phyloP scores from a whole-genome alignment of 2,888 invertebrate species.

The Brassicogethes aeneus region DNA sequence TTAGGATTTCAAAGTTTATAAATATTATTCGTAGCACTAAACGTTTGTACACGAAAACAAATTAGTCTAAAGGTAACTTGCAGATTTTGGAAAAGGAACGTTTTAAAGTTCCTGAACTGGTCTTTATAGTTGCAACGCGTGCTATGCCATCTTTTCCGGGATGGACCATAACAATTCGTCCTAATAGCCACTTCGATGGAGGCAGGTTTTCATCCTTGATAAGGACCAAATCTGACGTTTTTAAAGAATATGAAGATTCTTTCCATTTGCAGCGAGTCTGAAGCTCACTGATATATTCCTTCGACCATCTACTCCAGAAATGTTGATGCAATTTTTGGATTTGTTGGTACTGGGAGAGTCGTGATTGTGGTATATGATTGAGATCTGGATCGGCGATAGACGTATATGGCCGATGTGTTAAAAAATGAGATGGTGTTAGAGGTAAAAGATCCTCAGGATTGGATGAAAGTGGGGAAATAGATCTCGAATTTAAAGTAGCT shows the following conservation, averaged over 20 bases:
- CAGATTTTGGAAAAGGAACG: neutral
- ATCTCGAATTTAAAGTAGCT: too few species aligned
- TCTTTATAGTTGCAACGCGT: neutral
- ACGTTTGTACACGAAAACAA: too few species aligned
- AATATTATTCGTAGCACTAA: too few species aligned
- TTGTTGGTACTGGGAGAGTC: too few species aligned
- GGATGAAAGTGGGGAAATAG: slow-evolving; percentile 5
- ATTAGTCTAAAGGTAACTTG: too few species aligned
- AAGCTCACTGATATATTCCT: neutral
- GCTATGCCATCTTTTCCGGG: too few species aligned
- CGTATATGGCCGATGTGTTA: slow-evolving; percentile 6
- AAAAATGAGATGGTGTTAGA: slow-evolving; percentile 8
- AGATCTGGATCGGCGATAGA: slow-evolving; percentile 6
- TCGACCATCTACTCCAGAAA: neutral
- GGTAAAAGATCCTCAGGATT: too few species aligned
- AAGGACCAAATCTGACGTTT: neutral
- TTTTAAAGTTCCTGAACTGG: neutral
- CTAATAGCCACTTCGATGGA: neutral
- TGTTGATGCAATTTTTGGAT: slow-evolving; percentile 2
- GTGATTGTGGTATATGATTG: too few species aligned
- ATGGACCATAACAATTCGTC: neutral
- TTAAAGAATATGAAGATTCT: neutral
- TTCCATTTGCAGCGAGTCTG: neutral
- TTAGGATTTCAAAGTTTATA: too few species aligned
- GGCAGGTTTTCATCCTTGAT: too few species aligned